Conservation (phyloP, 2,888 invertebrate genomes). For the Amblyjoppa proteus region DNA sequence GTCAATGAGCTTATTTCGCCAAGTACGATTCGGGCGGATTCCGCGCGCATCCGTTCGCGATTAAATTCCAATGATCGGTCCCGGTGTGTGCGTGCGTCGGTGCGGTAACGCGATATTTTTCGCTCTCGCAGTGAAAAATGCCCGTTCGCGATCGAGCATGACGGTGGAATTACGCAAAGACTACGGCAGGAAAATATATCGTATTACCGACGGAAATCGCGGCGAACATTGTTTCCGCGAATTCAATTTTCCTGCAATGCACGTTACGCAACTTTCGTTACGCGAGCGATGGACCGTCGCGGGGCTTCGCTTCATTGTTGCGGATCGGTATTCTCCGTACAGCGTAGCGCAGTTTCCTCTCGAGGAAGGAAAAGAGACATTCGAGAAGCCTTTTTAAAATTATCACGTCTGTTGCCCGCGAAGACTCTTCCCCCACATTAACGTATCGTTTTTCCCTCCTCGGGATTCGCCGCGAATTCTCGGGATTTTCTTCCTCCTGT, state of each 20-base stretch:
- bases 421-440: conserved; percentile 61
- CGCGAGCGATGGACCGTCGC: not conserved
- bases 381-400: conserved; percentile 58
- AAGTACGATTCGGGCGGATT: not conserved
- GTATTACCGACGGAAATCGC: not conserved
- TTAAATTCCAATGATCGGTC: not conserved
- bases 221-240: not conserved
- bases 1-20: conserved; percentile 3
- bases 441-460: conserved; percentile 51
- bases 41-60: conserved; percentile 31
- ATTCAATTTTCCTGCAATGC: conserved; percentile 1
- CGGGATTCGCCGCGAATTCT: not conserved
- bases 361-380: conserved; percentile 12
- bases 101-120: not conserved
- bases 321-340: not conserved
- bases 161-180: not conserved
- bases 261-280: not conserved
- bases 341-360: not conserved
- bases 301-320: not conserved
- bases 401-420: conserved; percentile 51
- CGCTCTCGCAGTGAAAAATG: not conserved
- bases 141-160: no score
- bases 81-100: not conserved
- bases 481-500: not conserved
- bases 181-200: not conserved